Conservation (phyloP, 2,113 vertebrate genomes). For the Lanius collurio region DNA sequence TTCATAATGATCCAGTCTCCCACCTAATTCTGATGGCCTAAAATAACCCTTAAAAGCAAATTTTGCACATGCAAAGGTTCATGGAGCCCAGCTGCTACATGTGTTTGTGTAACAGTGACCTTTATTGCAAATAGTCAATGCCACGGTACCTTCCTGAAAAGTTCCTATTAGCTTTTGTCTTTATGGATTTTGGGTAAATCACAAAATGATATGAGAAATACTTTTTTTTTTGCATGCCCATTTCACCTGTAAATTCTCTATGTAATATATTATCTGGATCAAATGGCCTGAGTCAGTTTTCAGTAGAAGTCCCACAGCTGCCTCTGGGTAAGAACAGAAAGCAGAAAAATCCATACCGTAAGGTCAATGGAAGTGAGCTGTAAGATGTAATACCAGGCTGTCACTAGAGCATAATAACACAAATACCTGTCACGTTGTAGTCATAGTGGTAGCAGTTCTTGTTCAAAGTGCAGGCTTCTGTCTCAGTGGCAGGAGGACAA, state of each 20-base stretch:
- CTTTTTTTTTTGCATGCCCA: not conserved
- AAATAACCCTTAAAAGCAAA: not conserved
- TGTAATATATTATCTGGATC: not conserved
- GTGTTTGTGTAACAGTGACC: not conserved
- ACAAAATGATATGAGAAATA: not conserved
- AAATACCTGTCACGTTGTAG: conserved; percentile 95
- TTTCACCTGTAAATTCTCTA: not conserved
- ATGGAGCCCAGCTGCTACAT: rapidly evolving
- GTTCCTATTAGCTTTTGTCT: not conserved
- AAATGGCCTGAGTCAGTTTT: not conserved
- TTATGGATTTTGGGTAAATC: not conserved
- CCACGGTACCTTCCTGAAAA: not conserved
- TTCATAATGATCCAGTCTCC: not conserved
- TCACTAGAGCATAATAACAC: not conserved
- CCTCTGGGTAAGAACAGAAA: not conserved
- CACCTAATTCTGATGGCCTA: not conserved
- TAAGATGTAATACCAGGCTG: not conserved
- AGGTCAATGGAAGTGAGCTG: not conserved
- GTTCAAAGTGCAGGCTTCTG: conserved; percentile 87
- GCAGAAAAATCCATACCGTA: not conserved
- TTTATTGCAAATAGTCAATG: not conserved
- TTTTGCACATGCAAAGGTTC: not conserved
- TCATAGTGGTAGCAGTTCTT: conserved; percentile 96
- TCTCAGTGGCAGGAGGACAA: conserved; percentile 82
- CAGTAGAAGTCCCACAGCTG: not conserved